phyloP scores from a whole-genome alignment of 2,113 vertebrate genomes.

The Anas platyrhynchos region DNA sequence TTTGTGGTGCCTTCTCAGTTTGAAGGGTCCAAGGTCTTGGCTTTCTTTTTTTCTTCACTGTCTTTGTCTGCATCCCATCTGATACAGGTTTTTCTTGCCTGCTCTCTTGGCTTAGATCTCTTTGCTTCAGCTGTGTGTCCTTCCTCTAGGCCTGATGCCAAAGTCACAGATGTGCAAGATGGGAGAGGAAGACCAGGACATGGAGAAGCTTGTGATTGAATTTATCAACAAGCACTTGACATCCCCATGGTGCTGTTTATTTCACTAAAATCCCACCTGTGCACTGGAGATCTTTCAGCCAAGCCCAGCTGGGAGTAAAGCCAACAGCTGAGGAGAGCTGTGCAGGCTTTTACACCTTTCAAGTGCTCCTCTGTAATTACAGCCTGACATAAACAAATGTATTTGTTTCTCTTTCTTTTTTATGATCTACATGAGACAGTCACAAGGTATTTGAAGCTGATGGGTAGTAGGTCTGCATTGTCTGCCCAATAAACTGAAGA shows the following conservation, averaged over 20 bases:
- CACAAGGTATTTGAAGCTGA: not conserved
- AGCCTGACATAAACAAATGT: not conserved
- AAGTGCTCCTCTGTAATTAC: not conserved
- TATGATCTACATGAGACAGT: not conserved
- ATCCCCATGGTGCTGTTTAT: conserved; percentile 42
- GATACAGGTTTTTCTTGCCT: not conserved
- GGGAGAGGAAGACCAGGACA: not conserved
- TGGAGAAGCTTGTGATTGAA: not conserved
- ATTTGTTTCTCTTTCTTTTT: not conserved
- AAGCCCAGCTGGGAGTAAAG: conserved; percentile 11
- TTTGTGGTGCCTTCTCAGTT: not conserved
- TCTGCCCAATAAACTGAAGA: not conserved
- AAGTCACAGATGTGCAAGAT: conserved; percentile 63
- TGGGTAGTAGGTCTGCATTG: not conserved
- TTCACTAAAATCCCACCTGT: conserved; percentile 53
- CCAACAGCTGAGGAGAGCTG: not conserved
- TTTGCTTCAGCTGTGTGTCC: conserved; percentile 51
- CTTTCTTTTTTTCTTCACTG: not conserved
- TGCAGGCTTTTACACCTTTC: not conserved
- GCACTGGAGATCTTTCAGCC: not conserved
- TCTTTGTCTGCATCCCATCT: conserved; percentile 25
- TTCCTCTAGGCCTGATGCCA: conserved; percentile 68
- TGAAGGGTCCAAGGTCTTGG: not conserved
- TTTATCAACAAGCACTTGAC: conserved; percentile 56
- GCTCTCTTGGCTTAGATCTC: conserved; percentile 12